These are phyloP conservation scores for Zapornia atra DNA, from an alignment of 2,113 vertebrate species.

Conservation along the genomic window DNA sequence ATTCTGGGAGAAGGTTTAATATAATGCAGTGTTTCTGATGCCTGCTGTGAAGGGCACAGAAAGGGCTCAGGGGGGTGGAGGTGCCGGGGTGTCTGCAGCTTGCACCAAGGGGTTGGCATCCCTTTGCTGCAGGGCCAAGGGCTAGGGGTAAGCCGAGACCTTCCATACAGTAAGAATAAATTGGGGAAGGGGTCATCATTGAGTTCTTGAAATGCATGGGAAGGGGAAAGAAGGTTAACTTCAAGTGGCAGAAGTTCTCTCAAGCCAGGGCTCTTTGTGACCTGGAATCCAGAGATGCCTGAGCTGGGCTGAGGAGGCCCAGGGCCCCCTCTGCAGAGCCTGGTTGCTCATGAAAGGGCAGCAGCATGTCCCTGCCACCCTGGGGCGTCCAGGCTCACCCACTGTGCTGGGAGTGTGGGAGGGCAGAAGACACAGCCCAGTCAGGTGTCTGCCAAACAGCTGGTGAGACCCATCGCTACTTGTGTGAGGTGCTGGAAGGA, in stretches of 20 bases:
- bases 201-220: not conserved
- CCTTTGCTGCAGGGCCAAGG: not conserved
- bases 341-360: not conserved
- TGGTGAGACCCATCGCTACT: fast-evolving
- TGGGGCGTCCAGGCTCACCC: fast-evolving
- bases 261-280: not conserved
- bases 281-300: not conserved
- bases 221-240: not conserved
- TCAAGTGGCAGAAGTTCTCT: not conserved
- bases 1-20: not conserved
- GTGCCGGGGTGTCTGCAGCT: not conserved
- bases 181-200: not conserved
- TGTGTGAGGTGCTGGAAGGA: not conserved
- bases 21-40: not conserved
- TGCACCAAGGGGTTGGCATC: not conserved
- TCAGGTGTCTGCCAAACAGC: not conserved
- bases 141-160: not conserved
- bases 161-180: not conserved
- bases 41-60: not conserved
- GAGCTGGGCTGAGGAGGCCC: not conserved
- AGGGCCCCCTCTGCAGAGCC: not conserved
- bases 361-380: not conserved
- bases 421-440: not conserved
- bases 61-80: not conserved
- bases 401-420: not conserved